Percentiles rank a stretch among this genome's conserved stretches.
phyloP scores from a whole-genome alignment of 2,888 invertebrate genomes.

The Arge pagana region DNA sequence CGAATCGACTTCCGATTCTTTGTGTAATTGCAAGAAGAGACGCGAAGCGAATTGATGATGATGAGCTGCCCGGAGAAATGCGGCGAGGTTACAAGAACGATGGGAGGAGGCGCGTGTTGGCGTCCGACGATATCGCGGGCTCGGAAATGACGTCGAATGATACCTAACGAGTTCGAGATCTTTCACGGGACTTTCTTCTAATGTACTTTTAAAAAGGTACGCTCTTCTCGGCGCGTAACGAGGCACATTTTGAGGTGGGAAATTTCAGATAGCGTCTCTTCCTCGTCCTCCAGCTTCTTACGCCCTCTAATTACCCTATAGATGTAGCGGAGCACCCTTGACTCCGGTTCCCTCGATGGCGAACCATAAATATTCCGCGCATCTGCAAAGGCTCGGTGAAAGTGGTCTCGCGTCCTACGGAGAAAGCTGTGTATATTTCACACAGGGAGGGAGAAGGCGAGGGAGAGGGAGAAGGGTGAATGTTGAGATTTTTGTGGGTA shows the following conservation, averaged over 20 bases:
- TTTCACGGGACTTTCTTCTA: too few relatives aligned
- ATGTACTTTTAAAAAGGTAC: constrained; percentile 47
- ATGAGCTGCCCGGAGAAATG: too few relatives aligned
- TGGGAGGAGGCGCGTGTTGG: too few relatives aligned
- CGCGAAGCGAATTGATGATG: too few relatives aligned
- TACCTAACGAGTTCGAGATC: constrained; percentile 30
- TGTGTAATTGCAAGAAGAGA: too few relatives aligned
- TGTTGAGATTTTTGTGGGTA: too few relatives aligned
- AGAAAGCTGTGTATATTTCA: constrained; percentile 1
- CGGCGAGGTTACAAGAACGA: too few relatives aligned
- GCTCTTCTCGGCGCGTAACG: constrained; percentile 26
- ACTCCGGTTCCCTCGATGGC: constrained; percentile 38
- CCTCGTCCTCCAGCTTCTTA: constrained; percentile 37
- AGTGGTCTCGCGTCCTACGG: constrained; percentile 35
- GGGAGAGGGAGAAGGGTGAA: too few relatives aligned
- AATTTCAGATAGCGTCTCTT: constrained; percentile 43
- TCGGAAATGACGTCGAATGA: constrained; percentile 6
- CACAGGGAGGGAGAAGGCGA: too few relatives aligned
- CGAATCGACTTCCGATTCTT: too few relatives aligned
- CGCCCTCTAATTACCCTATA: constrained; percentile 58
- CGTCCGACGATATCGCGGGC: too few relatives aligned
- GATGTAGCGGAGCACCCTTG: constrained; percentile 34
- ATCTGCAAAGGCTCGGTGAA: constrained; percentile 44
- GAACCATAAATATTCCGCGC: constrained; percentile 45
- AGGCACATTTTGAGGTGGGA: constrained; percentile 34